Percentiles rank a stretch among this genome's conserved stretches.
Conservation (phyloP, 2,888 invertebrate species). For the Syrphus vitripennis region DNA sequence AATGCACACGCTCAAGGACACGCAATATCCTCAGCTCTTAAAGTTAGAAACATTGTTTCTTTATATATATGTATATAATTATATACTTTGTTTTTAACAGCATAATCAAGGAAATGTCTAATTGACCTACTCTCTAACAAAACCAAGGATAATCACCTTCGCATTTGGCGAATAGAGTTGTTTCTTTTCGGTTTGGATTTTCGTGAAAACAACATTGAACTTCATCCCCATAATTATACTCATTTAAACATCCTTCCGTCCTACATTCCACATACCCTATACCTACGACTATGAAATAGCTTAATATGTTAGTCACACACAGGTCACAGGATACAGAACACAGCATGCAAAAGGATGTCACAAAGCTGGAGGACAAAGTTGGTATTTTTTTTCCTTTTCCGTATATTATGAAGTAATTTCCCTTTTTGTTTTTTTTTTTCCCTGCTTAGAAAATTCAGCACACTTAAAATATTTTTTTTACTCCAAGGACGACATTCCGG, state of each 20-base stretch:
- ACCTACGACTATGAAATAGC: constrained; percentile 5
- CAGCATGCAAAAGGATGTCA: constrained; percentile 36
- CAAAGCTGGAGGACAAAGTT: constrained; percentile 11
- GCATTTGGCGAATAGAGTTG: constrained; percentile 34
- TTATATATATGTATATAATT: no score
- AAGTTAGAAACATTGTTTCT: not conserved
- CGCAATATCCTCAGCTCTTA: not conserved
- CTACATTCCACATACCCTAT: not conserved
- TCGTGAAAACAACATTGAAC: constrained; percentile 15
- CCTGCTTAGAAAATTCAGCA: not conserved
- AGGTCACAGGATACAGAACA: no score
- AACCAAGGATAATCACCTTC: constrained; percentile 53
- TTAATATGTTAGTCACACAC: constrained; percentile 35
- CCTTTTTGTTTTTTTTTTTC: constrained; percentile 1
- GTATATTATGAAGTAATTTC: constrained; percentile 33
- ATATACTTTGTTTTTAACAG: not conserved
- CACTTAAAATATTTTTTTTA: not conserved
- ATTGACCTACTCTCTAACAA: constrained; percentile 50
- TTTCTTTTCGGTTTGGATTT: constrained; percentile 14
- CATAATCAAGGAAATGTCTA: constrained; percentile 8
- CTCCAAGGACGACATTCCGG: constrained; percentile 36
- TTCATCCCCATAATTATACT: not conserved
- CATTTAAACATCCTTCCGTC: not conserved
- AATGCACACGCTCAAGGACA: not conserved
- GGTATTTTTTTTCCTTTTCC: constrained; percentile 10